Percentiles rank a stretch among this genome's conserved stretches.
Evolutionary conservation across 2,113 vertebrate species (phyloP).

Genomic region (Meleagris gallopavo): DNA sequence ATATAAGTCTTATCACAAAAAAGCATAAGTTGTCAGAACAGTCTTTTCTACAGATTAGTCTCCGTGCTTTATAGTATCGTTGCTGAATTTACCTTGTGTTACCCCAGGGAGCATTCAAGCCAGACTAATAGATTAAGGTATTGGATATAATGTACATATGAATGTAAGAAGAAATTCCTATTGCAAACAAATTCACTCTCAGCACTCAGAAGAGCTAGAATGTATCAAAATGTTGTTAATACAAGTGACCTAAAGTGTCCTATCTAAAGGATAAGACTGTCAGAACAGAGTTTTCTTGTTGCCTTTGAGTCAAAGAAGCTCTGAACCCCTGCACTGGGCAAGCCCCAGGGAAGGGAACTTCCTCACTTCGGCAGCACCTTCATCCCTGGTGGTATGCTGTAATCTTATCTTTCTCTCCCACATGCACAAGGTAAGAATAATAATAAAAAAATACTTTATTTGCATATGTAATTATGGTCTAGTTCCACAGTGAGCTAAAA

Average conservation of each 20-base stretch:
- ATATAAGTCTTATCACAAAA: not conserved
- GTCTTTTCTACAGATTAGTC: not conserved
- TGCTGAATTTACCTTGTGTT: not conserved
- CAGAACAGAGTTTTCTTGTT: not conserved
- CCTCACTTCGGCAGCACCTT: not conserved
- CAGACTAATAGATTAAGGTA: not conserved
- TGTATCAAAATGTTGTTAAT: not conserved
- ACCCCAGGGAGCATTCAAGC: not conserved
- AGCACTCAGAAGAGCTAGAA: not conserved
- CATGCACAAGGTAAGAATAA: conserved; percentile 40
- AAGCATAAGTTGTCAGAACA: not conserved
- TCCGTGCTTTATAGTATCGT: not conserved
- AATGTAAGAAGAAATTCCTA: not conserved
- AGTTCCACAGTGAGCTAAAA: conserved; percentile 54
- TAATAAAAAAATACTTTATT: conserved; percentile 10
- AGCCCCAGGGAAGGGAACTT: not conserved
- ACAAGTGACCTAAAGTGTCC: not conserved
- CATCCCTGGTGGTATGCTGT: not conserved
- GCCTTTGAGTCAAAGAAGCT: not conserved
- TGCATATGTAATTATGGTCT: conserved; percentile 60
- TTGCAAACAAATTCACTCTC: not conserved
- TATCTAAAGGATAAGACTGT: not conserved
- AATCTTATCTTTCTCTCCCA: conserved; percentile 60
- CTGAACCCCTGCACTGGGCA: not conserved
- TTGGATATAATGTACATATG: not conserved